These are phyloP conservation scores for Diabrotica balteata DNA, from an alignment of 2,888 invertebrate species.

Conservation along the genomic window DNA sequence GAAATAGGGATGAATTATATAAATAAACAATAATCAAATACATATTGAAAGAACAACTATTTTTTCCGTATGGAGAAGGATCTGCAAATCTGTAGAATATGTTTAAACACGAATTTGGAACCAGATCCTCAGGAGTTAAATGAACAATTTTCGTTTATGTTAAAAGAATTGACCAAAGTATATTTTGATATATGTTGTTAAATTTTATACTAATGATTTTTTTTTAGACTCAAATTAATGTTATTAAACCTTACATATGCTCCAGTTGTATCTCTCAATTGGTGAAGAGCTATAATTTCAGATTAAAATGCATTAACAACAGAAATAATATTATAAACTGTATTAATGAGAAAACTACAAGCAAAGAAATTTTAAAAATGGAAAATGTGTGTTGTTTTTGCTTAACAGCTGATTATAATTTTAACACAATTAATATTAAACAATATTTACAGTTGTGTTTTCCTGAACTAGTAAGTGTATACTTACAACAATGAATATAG, in stretches of 20 bases:
- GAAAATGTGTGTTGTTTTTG: background rate
- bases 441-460: background rate
- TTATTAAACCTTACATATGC: conserved; percentile 3
- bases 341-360: background rate
- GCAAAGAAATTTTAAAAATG: background rate
- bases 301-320: conserved; percentile 5
- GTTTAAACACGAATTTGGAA: background rate
- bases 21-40: too few species aligned
- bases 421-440: background rate
- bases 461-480: conserved; percentile 1
- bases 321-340: background rate
- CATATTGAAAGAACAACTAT: background rate
- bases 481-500: too few species aligned
- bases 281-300: conserved; percentile 1
- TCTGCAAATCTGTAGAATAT: conserved; percentile 3
- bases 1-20: too few species aligned
- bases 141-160: conserved; percentile 2
- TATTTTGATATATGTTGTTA: background rate
- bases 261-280: background rate
- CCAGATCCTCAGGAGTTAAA: background rate
- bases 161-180: conserved; percentile 2
- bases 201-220: background rate
- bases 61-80: background rate
- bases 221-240: background rate
- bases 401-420: background rate